Evolutionary conservation across 2,113 vertebrate genomes (phyloP).

Genomic region (Prochilodus magdalenae): DNA sequence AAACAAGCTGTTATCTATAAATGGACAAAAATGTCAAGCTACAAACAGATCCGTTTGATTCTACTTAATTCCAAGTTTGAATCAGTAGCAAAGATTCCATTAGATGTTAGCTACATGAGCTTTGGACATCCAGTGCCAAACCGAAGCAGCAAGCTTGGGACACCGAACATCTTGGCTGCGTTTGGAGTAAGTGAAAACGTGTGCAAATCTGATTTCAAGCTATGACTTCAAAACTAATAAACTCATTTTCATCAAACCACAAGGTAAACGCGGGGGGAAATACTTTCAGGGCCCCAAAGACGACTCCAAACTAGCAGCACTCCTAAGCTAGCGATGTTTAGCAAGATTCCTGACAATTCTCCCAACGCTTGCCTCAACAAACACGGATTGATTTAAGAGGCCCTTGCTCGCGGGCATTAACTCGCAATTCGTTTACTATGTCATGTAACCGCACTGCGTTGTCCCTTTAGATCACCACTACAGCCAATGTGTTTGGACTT

Average conservation of each 20-base stretch:
- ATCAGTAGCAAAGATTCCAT: background rate
- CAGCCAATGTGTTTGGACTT: conserved; percentile 37
- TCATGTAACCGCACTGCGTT: conserved; percentile 1
- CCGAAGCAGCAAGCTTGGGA: no score
- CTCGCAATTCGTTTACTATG: conserved; percentile 38
- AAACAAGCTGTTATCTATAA: no score
- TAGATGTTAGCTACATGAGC: background rate
- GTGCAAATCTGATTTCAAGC: background rate
- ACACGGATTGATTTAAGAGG: conserved; percentile 49
- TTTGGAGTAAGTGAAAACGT: background rate
- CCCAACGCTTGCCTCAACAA: conserved; percentile 38
- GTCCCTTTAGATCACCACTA: conserved; percentile 14
- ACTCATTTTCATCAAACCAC: background rate
- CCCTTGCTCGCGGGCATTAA: conserved; percentile 11
- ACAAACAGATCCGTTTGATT: no score
- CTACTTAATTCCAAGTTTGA: no score
- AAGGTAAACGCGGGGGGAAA: background rate
- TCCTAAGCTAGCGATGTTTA: conserved; percentile 34
- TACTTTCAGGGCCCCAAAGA: background rate
- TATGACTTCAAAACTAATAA: no score
- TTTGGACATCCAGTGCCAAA: background rate
- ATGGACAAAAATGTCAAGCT: no score
- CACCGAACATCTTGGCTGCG: background rate
- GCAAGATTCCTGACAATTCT: conserved; percentile 48
- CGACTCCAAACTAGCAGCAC: background rate